These are phyloP conservation scores for Scomber colias DNA, from an alignment of 2,113 vertebrate genomes.

Conservation along the genomic window DNA sequence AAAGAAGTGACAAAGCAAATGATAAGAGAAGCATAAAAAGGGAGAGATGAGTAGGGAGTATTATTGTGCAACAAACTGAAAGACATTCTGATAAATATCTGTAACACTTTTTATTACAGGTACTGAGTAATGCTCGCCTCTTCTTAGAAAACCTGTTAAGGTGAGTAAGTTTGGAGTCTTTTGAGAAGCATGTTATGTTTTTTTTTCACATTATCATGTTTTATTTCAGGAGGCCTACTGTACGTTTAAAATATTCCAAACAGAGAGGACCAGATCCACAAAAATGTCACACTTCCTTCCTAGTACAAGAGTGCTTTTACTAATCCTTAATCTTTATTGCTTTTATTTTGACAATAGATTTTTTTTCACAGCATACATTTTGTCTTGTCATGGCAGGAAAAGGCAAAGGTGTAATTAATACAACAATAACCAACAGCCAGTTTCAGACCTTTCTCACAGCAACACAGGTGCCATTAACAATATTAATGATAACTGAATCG, in stretches of 20 bases:
- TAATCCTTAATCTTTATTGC: neutral
- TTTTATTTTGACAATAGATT: neutral
- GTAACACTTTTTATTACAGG: constrained; percentile 78
- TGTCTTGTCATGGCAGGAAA: neutral
- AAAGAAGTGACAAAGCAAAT: constrained; percentile 10
- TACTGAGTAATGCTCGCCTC: constrained; percentile 92
- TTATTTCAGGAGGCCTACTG: constrained; percentile 6
- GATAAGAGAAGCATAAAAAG: neutral
- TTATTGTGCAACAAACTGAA: constrained; percentile 4
- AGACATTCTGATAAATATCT: neutral
- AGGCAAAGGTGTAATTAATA: neutral
- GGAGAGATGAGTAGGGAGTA: constrained; percentile 2
- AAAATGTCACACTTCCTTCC: neutral
- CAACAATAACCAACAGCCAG: too few relatives aligned
- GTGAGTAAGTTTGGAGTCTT: constrained; percentile 78
- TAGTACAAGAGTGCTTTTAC: neutral
- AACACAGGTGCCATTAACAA: too few relatives aligned
- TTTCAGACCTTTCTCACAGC: too few relatives aligned
- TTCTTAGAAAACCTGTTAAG: constrained; percentile 94
- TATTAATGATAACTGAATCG: too few relatives aligned
- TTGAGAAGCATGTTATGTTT: neutral
- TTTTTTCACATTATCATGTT: neutral
- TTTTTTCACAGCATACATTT: neutral
- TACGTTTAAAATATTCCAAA: neutral
- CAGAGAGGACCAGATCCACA: neutral